These are phyloP conservation scores for Frankliniella fusca DNA, from an alignment of 2,888 invertebrate species.

Conservation along the genomic window DNA sequence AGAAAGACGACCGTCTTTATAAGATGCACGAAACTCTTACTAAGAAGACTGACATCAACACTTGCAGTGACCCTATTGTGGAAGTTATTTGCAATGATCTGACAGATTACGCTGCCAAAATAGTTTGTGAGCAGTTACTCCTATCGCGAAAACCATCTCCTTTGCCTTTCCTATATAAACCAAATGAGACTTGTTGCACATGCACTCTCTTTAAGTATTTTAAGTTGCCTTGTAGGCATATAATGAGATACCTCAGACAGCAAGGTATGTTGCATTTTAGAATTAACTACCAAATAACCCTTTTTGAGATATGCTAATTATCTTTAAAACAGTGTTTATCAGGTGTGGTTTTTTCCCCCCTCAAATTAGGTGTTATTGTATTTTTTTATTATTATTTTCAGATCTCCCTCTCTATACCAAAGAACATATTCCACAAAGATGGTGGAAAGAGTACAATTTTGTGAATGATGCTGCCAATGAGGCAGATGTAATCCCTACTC, in stretches of 20 bases:
- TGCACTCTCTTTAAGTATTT: background rate
- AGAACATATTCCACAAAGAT: background rate
- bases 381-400: background rate
- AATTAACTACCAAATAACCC: background rate
- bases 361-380: too few relatives aligned
- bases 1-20: background rate
- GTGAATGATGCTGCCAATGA: background rate
- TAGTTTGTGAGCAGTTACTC: background rate
- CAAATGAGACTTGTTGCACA: background rate
- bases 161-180: background rate
- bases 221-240: slow-evolving; percentile 5
- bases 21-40: background rate
- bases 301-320: background rate
- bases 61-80: too few relatives aligned
- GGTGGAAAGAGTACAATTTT: background rate
- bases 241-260: background rate
- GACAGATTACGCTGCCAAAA: background rate
- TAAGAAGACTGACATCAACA: too few relatives aligned
- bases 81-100: background rate
- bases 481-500: background rate
- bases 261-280: background rate
- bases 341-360: too few relatives aligned
- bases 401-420: background rate
- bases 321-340: too few relatives aligned
- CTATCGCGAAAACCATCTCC: background rate